These are phyloP conservation scores for Stichopus horrens DNA, from an alignment of 53 echinoderm and acorn worm species.

Conservation along the genomic window DNA sequence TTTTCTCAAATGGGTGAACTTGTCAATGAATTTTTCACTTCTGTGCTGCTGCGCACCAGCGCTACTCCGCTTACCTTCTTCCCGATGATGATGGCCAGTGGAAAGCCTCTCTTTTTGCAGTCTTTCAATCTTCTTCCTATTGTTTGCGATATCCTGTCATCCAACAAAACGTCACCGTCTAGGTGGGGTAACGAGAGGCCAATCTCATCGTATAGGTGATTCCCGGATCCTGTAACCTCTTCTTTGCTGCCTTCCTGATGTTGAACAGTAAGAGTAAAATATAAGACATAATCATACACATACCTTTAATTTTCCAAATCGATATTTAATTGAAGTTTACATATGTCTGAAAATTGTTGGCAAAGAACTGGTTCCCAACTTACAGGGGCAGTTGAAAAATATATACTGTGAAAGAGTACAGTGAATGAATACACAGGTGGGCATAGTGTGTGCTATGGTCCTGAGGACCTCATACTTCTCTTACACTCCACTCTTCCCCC, in stretches of 20 bases:
- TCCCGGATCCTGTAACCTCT: conserved; percentile 55
- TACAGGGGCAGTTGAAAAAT: too few relatives aligned
- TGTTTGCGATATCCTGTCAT: conserved; percentile 80
- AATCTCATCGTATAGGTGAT: conserved; percentile 67
- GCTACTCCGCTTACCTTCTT: conserved; percentile 65
- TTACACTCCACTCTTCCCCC: neutral
- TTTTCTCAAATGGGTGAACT: neutral
- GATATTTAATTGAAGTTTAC: neutral
- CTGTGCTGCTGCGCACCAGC: neutral
- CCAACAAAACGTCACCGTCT: conserved; percentile 74
- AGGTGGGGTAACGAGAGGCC: conserved; percentile 49
- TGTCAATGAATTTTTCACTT: neutral
- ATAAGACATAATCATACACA: neutral
- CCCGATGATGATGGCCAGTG: conserved; percentile 73
- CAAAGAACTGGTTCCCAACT: neutral
- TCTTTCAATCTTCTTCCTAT: conserved; percentile 83
- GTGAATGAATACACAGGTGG: too few relatives aligned
- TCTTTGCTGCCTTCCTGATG: conserved; percentile 77
- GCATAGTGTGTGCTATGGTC: too few relatives aligned
- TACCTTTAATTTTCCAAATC: neutral
- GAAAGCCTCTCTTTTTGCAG: conserved; percentile 72
- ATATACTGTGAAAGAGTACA: too few relatives aligned
- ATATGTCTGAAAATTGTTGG: neutral
- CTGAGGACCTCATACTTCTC: too few relatives aligned
- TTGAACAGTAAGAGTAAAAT: conserved; percentile 9